A percentile compares a stretch with the other conserved stretches of the same genome.
These are phyloP conservation scores for Crambe crambe DNA, from an alignment of 37 sponge, comb jelly and placozoan species.

Conservation along the genomic window DNA sequence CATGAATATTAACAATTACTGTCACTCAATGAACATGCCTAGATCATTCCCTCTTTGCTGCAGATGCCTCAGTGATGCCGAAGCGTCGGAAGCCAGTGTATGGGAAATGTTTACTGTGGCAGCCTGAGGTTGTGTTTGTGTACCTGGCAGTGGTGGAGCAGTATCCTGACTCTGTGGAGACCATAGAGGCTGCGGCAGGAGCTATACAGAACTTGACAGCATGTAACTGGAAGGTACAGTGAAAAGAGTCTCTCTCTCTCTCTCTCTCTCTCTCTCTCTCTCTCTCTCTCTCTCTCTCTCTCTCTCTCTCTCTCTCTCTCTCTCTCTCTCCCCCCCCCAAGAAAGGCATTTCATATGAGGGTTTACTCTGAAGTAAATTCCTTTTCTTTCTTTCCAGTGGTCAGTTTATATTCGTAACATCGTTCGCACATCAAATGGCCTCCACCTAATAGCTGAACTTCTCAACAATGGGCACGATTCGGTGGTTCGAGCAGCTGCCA, in stretches of 20 bases:
- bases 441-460: slow-evolving; percentile 75
- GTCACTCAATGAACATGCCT: too few species aligned
- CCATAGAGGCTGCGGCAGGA: slow-evolving; percentile 92
- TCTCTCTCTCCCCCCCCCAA: too few species aligned
- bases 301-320: too few species aligned
- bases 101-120: slow-evolving; percentile 90
- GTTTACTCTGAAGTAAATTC: too few species aligned
- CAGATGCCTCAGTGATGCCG: slow-evolving; percentile 33
- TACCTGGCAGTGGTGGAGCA: slow-evolving; percentile 81
- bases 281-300: neutral
- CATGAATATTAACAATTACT: too few species aligned
- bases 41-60: too few species aligned
- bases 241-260: too few species aligned
- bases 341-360: too few species aligned
- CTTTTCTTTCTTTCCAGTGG: slow-evolving; percentile 58
- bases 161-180: slow-evolving; percentile 66
- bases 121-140: slow-evolving; percentile 72
- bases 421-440: slow-evolving; percentile 78
- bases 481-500: slow-evolving; percentile 80
- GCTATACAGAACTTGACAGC: slow-evolving; percentile 96
- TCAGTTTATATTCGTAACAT: slow-evolving; percentile 71
- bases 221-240: slow-evolving; percentile 92
- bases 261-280: neutral
- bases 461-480: slow-evolving; percentile 72
- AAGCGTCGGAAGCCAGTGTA: slow-evolving; percentile 32